Evolutionary conservation across 1,140 invertebrate genomes (phyloP).

Genomic region (Centruroides vittatus): DNA sequence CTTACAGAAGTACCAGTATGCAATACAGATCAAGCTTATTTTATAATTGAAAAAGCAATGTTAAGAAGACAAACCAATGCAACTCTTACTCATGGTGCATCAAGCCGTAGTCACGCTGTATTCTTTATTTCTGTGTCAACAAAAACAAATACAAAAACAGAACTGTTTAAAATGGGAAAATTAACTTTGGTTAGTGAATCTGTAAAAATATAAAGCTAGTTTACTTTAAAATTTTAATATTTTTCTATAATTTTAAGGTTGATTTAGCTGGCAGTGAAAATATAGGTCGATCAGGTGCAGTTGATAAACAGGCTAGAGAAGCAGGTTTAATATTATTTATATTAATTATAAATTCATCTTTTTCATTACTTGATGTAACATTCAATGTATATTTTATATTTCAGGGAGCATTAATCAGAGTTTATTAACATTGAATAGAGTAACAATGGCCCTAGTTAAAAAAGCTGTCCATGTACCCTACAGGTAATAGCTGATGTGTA

Average conservation of each 20-base stretch:
- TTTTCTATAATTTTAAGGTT: slow-evolving; percentile 26
- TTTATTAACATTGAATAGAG: slow-evolving; percentile 85
- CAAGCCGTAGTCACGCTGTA: slow-evolving; percentile 77
- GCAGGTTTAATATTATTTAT: slow-evolving; percentile 39
- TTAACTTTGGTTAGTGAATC: slow-evolving; percentile 90
- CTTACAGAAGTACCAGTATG: slow-evolving; percentile 81
- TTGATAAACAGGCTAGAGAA: slow-evolving; percentile 77
- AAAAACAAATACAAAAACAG: slow-evolving; percentile 74
- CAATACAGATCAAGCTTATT: slow-evolving; percentile 80
- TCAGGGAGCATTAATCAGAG: slow-evolving; percentile 77
- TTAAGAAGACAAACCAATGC: slow-evolving; percentile 74
- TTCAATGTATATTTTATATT: background rate
- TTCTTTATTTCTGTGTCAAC: slow-evolving; percentile 90
- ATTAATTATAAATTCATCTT: background rate
- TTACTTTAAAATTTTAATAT: too few species aligned
- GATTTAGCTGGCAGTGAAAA: slow-evolving; percentile 96
- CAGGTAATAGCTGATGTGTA: slow-evolving; percentile 36
- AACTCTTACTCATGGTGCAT: slow-evolving; percentile 86
- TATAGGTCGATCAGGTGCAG: slow-evolving; percentile 79
- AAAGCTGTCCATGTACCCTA: slow-evolving; percentile 77
- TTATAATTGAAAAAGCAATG: slow-evolving; percentile 66
- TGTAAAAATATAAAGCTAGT: slow-evolving; percentile 28
- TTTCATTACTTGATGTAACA: background rate
- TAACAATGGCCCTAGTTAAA: slow-evolving; percentile 89
- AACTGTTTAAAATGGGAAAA: slow-evolving; percentile 45